Evolutionary conservation across 2,888 invertebrate genomes (phyloP).

Genomic region (Cantharis lateralis): DNA sequence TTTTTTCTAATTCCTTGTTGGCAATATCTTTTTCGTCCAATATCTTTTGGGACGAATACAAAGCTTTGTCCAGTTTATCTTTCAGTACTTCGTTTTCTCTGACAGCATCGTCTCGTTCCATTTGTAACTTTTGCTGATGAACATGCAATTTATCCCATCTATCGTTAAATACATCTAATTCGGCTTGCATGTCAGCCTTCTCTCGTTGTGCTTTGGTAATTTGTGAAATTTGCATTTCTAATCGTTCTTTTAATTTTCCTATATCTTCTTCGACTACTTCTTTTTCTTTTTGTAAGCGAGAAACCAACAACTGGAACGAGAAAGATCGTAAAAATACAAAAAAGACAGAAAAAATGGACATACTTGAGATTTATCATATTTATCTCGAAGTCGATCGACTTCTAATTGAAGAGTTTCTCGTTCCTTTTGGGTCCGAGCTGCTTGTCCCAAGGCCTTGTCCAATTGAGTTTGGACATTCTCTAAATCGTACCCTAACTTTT

Average conservation of each 20-base stretch:
- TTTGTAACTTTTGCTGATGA: slow-evolving; percentile 82
- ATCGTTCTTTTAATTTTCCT: slow-evolving; percentile 79
- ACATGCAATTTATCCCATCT: slow-evolving; percentile 86
- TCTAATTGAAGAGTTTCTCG: slow-evolving; percentile 84
- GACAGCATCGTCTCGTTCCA: slow-evolving; percentile 84
- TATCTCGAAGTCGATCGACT: slow-evolving; percentile 83
- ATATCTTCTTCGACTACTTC: slow-evolving; percentile 82
- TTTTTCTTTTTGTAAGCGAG: slow-evolving; percentile 85
- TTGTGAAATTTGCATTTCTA: slow-evolving; percentile 81
- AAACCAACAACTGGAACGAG: slow-evolving; percentile 66
- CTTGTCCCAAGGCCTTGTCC: slow-evolving; percentile 87
- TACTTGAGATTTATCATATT: slow-evolving; percentile 88
- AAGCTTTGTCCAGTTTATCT: slow-evolving; percentile 87
- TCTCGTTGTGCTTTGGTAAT: slow-evolving; percentile 83
- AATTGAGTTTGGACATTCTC: slow-evolving; percentile 89
- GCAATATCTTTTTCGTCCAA: slow-evolving; percentile 86
- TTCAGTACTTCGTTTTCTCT: slow-evolving; percentile 85
- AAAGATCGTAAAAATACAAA: not conserved
- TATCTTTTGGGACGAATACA: slow-evolving; percentile 80
- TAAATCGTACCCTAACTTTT: slow-evolving; percentile 88
- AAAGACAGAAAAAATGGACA: not conserved
- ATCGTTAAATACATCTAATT: slow-evolving; percentile 84
- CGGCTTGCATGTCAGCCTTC: slow-evolving; percentile 81
- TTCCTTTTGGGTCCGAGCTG: slow-evolving; percentile 87
- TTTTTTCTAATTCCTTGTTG: slow-evolving; percentile 89